Percentiles rank a stretch among this genome's conserved stretches.
phyloP scores from a whole-genome alignment of 2,797 vertebrate genomes.

The Furcifer pardalis region DNA sequence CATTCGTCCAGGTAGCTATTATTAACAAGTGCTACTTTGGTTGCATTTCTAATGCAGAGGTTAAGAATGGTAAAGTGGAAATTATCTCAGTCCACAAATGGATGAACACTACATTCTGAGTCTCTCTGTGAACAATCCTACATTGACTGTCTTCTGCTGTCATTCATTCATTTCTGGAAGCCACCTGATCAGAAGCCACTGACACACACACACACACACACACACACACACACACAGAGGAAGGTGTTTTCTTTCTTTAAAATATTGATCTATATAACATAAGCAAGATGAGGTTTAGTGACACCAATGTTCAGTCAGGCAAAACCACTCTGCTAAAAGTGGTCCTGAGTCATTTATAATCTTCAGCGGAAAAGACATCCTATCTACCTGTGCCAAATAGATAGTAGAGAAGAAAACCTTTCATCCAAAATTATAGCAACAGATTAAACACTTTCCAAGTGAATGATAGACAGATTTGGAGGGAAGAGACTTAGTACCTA shows the following conservation, averaged over 20 bases:
- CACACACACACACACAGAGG: neutral
- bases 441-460: neutral
- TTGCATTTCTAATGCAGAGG: neutral
- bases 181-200: neutral
- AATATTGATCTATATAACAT: neutral
- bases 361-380: neutral
- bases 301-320: neutral
- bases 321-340: neutral
- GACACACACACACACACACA: too few species aligned
- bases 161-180: neutral
- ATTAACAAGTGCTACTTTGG: neutral
- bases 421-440: slow-evolving; percentile 16
- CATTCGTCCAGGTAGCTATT: neutral
- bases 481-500: neutral
- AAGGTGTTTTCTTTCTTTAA: neutral
- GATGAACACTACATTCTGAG: neutral
- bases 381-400: neutral
- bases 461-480: neutral
- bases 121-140: neutral
- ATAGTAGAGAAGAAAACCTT: neutral
- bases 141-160: neutral
- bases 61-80: neutral
- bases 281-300: neutral
- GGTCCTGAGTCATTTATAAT: neutral
- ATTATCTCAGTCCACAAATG: neutral